Evolutionary conservation across 2,888 invertebrate genomes (phyloP), one percentile per base, ranked within the genome.

Genomic region (Pseudococcus viburni): DNA sequence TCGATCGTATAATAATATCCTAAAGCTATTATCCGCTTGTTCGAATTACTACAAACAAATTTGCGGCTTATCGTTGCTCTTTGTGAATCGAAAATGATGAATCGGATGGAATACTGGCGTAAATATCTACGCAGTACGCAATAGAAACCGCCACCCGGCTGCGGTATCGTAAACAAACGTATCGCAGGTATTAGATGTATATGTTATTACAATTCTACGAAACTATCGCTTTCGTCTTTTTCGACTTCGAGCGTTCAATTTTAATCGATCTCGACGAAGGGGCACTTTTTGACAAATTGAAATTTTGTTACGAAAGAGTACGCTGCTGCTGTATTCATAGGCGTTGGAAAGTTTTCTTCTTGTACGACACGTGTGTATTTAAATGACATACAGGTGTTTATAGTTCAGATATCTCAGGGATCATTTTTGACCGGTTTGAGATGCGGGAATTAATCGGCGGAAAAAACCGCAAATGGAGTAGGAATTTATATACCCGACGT

Each of bases 231-330:
- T 46, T 46, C 5, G 46, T 46, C 8, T 46, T 6, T 46, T 5
- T 46, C 12, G 9, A 3, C 46, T 46, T 1, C 12, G 46, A 1
- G 46, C 15, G 3, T 55, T 55, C 55, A 6, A 55, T 55, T 15
- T 17, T 6, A 17, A 55, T 59, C 59, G 19, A 59, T 19, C n/a
- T 19, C 1, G 6, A 59, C 59, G 55, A 55, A 17, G 19, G 8
- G 59, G 19, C n/a, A 59, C n/a, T 19, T 19, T 59, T 59, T 59
- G 59, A 59, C 59, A 59, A 59, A 59, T 19, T 59, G 59, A 59
- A 59, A 59, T 19, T 59, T 59, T 51, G 9, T 12, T 11, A 0
- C 3, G 26, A 59, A 59, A 59, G 19, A 59, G 4, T 59, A 33
- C 26, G 19, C 19, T 19, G 17, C 0, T 6, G 59, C 11, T 19